Evolutionary conservation across 2,888 invertebrate species (phyloP).

Genomic region (Busseola fusca): DNA sequence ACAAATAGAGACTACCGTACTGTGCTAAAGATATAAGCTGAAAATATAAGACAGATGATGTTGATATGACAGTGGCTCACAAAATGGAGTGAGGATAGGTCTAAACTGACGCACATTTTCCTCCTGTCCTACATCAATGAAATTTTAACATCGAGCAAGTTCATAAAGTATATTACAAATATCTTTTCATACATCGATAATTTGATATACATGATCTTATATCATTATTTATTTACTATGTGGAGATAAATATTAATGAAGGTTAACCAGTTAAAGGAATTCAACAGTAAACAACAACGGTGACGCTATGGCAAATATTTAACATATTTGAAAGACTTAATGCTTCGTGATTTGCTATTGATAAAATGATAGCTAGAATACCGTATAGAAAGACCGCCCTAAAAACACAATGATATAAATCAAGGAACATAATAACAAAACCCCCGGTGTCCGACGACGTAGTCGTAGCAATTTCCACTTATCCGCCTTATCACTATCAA

Average conservation of each 20-base stretch:
- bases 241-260: conserved; percentile 51
- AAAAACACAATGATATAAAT: conserved; percentile 57
- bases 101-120: conserved; percentile 27
- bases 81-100: conserved; percentile 41
- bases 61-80: conserved; percentile 19
- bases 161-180: conserved; percentile 7
- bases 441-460: conserved; percentile 75
- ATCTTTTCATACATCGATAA: conserved; percentile 16
- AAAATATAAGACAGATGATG: conserved; percentile 1
- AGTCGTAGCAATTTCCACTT: conserved; percentile 84
- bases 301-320: conserved; percentile 44
- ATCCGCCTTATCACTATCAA: conserved; percentile 78
- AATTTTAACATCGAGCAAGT: conserved; percentile 12
- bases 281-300: conserved; percentile 50
- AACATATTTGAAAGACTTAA: conserved; percentile 15
- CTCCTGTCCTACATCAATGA: not conserved
- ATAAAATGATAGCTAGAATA: conserved; percentile 16
- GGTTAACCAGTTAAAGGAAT: conserved; percentile 60
- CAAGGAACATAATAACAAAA: conserved; percentile 70
- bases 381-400: conserved; percentile 39
- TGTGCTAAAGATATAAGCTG: conserved; percentile 8
- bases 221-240: conserved; percentile 35
- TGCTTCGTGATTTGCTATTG: conserved; percentile 10
- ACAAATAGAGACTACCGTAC: conserved; percentile 2
- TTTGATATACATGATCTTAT: conserved; percentile 30